Percentiles rank a stretch among this genome's conserved stretches.
phyloP scores from a whole-genome alignment of 2,797 vertebrate species.

The Zalophus californianus region DNA sequence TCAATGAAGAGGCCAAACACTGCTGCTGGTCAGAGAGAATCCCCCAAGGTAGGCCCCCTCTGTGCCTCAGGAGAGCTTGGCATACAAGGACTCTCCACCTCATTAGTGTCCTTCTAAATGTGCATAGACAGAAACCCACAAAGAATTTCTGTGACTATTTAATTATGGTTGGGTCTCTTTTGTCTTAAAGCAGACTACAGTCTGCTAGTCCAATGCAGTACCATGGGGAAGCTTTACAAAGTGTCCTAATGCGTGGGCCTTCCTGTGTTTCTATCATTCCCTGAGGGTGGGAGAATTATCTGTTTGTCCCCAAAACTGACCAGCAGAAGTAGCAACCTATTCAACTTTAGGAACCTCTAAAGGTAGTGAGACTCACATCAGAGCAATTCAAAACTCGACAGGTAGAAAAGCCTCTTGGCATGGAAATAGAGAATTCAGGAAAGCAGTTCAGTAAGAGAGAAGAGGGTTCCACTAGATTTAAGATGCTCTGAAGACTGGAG shows the following conservation, averaged over 20 bases:
- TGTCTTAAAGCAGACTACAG: constrained; percentile 57
- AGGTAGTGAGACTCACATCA: constrained; percentile 23
- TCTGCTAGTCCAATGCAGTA: background rate
- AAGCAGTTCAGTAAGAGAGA: background rate
- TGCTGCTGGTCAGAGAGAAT: background rate
- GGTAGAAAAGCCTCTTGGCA: background rate
- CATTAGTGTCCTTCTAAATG: constrained; percentile 69
- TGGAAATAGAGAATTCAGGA: background rate
- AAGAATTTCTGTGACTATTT: constrained; percentile 68
- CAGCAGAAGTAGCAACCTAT: background rate
- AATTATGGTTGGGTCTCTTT: constrained; percentile 59
- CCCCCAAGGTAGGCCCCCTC: background rate
- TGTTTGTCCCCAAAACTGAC: background rate
- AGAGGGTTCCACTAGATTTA: background rate
- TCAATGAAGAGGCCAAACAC: constrained; percentile 41
- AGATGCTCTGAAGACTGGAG: background rate
- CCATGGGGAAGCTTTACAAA: constrained; percentile 40
- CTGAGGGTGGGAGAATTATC: background rate
- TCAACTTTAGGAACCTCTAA: background rate
- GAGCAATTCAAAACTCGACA: background rate
- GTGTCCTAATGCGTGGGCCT: constrained; percentile 47
- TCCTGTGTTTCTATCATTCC: background rate
- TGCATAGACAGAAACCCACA: constrained; percentile 14
- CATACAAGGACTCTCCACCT: constrained; percentile 41
- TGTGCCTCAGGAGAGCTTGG: background rate